Evolutionary conservation across 2,797 vertebrate genomes (phyloP).

Genomic region (Psittacula derbiana): DNA sequence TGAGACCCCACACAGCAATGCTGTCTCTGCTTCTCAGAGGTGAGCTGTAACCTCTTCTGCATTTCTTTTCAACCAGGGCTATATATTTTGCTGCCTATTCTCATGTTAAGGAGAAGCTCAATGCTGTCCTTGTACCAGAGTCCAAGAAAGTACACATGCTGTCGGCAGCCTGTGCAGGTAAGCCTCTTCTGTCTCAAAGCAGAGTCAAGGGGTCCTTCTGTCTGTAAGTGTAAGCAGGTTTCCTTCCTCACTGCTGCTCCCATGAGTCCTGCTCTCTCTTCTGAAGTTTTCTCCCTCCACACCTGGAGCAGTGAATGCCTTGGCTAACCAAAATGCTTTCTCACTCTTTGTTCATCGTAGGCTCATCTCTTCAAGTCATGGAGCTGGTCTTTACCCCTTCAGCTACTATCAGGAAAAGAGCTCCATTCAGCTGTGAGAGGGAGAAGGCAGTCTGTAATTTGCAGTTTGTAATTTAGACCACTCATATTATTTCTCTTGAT

Average conservation of each 20-base stretch:
- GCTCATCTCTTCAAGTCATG: neutral
- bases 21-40: neutral
- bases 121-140: constrained; percentile 47
- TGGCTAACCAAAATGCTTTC: neutral
- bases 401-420: neutral
- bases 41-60: neutral
- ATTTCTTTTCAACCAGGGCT: constrained; percentile 48
- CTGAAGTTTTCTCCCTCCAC: neutral
- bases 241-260: neutral
- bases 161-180: constrained; percentile 70
- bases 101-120: constrained; percentile 64
- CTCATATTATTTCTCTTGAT: neutral
- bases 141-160: constrained; percentile 69
- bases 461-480: neutral
- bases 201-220: neutral
- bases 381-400: neutral
- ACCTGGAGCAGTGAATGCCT: neutral
- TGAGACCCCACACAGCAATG: neutral
- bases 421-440: neutral
- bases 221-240: neutral
- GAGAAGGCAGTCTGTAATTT: neutral
- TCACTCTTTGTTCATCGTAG: neutral
- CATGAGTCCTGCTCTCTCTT: neutral
- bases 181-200: neutral
- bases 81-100: constrained; percentile 75